Base-by-base conservation (phyloP, 1,140 invertebrate genomes). In the Drosophila ficusphila region DNA sequence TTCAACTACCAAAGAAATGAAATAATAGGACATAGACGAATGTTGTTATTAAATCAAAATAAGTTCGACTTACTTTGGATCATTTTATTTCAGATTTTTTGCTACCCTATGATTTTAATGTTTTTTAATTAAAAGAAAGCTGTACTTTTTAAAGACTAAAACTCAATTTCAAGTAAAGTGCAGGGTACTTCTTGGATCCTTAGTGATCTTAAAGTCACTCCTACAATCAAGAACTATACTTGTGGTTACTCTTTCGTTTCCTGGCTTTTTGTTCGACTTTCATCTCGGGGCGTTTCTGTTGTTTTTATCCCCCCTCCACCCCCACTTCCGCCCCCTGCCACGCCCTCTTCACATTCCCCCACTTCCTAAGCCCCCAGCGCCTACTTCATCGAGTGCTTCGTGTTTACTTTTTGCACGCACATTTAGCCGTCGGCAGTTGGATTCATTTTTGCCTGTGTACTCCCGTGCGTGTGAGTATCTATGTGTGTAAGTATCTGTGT, bases 341-440 rank as follows among this genome's bases (percentile, higher is more conserved):
- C 16, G 23, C 54, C 29, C 25, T n/a, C 11, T 3, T 12, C 3
- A 3, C 16, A 0, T n/a, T n/a, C 14, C 6, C 2, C n/a, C 16
- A 16, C n/a, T 6, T 12, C 29, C 1, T n/a, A n/a, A n/a, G 8
- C 44, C 9, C 31, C 12, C 19, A n/a, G n/a, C n/a, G n/a, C 16
- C 33, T 38, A 11, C 18, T 14, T 16, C 12, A 23, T 12, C 16
- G 11, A 9, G 14, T n/a, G 38, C 49, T 60, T 9, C 54, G 19
- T 56, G 51, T 76, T 82, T 69, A 53, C 61, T 69, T 78, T n/a
- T 56, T 60, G 64, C 69, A 82, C 79, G 75, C 79, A 83, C 75
- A 82, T 70, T 79, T 74, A 11, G 69, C 78, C 61, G 41, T 48
- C 58, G 61, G 68, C 56, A 27, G 9, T 49, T 39, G 21, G 54